These are phyloP conservation scores for Melanotus villosus DNA, from an alignment of 2,888 invertebrate genomes.

Conservation along the genomic window DNA sequence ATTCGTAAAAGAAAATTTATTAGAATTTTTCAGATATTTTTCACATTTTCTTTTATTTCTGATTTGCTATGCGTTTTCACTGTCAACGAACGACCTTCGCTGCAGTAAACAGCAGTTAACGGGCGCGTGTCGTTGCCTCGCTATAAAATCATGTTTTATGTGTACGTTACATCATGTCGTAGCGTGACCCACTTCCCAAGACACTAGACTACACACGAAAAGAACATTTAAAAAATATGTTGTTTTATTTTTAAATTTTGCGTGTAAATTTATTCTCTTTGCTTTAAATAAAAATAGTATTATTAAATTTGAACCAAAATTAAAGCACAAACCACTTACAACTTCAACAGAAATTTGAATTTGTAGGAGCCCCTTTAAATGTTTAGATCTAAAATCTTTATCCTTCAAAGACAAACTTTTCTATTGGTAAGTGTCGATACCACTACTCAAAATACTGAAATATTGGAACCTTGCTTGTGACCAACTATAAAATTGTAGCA, in stretches of 20 bases:
- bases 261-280: no score
- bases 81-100: slow-evolving; percentile 67
- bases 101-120: slow-evolving; percentile 63
- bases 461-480: no score
- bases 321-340: no score
- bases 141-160: slow-evolving; percentile 68
- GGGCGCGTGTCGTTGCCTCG: slow-evolving; percentile 64
- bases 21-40: slow-evolving; percentile 9
- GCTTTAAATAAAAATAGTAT: no score
- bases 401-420: no score
- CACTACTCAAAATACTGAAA: no score
- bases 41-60: slow-evolving; percentile 26
- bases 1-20: neutral
- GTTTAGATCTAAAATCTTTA: no score
- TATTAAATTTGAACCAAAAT: no score
- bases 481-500: no score
- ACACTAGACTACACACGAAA: slow-evolving; percentile 37
- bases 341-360: no score
- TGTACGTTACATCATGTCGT: slow-evolving; percentile 64
- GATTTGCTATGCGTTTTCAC: slow-evolving; percentile 61
- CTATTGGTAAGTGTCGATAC: no score
- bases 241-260: slow-evolving; percentile 8
- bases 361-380: no score
- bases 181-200: slow-evolving; percentile 59
- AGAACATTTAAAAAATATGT: slow-evolving; percentile 30